These are phyloP conservation scores for Pachyrhynchus sulphureomaculatus DNA, from an alignment of 1,140 invertebrate genomes.

Conservation along the genomic window DNA sequence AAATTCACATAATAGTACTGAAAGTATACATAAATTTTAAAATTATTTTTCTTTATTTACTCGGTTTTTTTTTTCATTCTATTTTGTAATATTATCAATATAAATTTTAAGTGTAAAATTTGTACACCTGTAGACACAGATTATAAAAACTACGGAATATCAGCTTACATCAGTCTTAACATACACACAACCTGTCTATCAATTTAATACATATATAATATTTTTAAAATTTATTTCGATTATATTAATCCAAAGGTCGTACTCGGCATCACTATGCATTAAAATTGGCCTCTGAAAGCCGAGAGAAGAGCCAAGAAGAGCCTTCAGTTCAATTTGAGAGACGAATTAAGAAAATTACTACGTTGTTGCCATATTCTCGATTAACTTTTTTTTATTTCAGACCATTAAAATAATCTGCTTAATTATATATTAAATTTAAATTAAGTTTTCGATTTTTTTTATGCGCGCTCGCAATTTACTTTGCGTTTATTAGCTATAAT, in stretches of 20 bases:
- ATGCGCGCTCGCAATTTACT: constrained; percentile 29
- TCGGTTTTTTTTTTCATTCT: too few relatives aligned
- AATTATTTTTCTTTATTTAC: too few relatives aligned
- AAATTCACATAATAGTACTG: too few relatives aligned
- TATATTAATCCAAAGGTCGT: background rate
- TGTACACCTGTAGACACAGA: too few relatives aligned
- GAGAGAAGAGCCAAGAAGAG: constrained; percentile 18
- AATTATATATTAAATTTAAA: constrained; percentile 37
- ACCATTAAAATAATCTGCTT: constrained; percentile 32
- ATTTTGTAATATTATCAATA: too few relatives aligned
- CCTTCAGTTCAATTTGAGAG: constrained; percentile 28
- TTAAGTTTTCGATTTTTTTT: constrained; percentile 31
- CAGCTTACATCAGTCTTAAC: too few relatives aligned
- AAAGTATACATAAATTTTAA: too few relatives aligned
- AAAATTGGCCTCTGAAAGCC: constrained; percentile 8
- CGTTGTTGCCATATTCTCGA: constrained; percentile 33
- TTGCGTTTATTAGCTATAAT: constrained; percentile 28
- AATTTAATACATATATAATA: too few relatives aligned
- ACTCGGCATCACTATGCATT: background rate
- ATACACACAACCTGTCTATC: too few relatives aligned
- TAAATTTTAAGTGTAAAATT: too few relatives aligned
- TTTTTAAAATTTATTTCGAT: too few relatives aligned
- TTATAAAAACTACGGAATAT: too few relatives aligned
- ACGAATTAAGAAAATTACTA: constrained; percentile 36
- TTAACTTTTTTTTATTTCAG: constrained; percentile 29